Base-by-base conservation (phyloP, 2,888 invertebrate species). In the Cerceris rybyensis region DNA sequence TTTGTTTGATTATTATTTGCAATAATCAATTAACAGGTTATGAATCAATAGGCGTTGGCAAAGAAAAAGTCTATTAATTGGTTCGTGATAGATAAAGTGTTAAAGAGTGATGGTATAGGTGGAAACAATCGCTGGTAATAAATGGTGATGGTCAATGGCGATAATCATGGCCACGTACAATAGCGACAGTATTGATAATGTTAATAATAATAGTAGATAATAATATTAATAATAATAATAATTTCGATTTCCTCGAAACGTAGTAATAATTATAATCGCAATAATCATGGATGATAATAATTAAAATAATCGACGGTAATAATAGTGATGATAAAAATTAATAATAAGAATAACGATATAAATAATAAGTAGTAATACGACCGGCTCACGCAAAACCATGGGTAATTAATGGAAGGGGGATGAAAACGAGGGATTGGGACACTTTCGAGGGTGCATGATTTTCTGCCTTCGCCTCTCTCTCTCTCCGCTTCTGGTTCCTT, bases 131-230 rank as follows among this genome's bases (percentile, higher is more conserved):
- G 61, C 17, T 39, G 59, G 59, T 46, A 50, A 55, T 41, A 60
- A 28, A 70, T 52, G 52, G 57, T 28, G 70, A 43, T 7, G 70
- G 49, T 67, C 17, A 67, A 54, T 59, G 55, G 49, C 63, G 49
- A 70, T 59, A 78, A 70, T 60, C 46, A 69, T 74, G 65, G 66
- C 68, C 73, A 73, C 78, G 70, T 70, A 74, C 74, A 71, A 64
- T 76, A 61, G 68, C 73, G 70, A 71, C 66, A 69, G 61, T 75
- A 75, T 63, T 55, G 68, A 70, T 69, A 75, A 70, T 60, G 57
- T 59, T 75, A 80, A 72, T 83, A 67, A 69, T 69, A 55, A 57
- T 67, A 60, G 39, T 75, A 28, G 72, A 28, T 77, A 68, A 54
- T 77, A 52, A 74, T 76, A 68, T 54, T 67, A 72, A 50, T 76